A percentile compares a stretch with the other conserved stretches of the same genome.
phyloP scores from a whole-genome alignment of 1,140 invertebrate genomes.

The Rhagoletis zephyria region DNA sequence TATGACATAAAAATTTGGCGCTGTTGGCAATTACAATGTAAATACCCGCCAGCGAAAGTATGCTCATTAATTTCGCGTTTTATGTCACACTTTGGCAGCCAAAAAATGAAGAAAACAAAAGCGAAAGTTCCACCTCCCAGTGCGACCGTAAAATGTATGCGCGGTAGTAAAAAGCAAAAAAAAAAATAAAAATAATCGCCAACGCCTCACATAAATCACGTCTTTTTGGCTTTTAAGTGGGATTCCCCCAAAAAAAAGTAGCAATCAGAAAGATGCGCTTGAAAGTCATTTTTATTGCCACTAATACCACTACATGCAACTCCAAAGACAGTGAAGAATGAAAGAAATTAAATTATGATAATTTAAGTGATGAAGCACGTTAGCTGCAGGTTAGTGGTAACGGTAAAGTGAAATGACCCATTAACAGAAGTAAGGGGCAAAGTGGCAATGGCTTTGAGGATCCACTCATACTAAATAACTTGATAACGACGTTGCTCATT shows the following conservation, averaged over 20 bases:
- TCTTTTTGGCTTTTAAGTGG: background rate
- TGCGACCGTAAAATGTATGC: too few species aligned
- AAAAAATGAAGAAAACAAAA: background rate
- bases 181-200: background rate
- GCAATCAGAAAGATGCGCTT: background rate
- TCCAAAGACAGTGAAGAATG: background rate
- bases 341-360: slow-evolving; percentile 32
- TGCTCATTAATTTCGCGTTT: slow-evolving; percentile 45
- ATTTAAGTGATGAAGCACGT: slow-evolving; percentile 2
- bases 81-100: background rate
- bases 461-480: too few species aligned
- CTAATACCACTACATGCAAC: background rate
- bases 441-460: too few species aligned
- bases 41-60: background rate
- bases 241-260: slow-evolving; percentile 27
- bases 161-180: too few species aligned
- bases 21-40: slow-evolving; percentile 10
- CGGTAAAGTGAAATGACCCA: too few species aligned
- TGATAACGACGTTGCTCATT: too few species aligned
- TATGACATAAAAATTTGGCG: background rate
- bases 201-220: background rate
- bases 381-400: background rate
- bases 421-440: too few species aligned
- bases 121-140: too few species aligned
- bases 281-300: slow-evolving; percentile 19